Percentiles rank a stretch among this genome's conserved stretches.
Conservation (phyloP, 2,113 vertebrate genomes). For the Tragelaphus strepsiceros region DNA sequence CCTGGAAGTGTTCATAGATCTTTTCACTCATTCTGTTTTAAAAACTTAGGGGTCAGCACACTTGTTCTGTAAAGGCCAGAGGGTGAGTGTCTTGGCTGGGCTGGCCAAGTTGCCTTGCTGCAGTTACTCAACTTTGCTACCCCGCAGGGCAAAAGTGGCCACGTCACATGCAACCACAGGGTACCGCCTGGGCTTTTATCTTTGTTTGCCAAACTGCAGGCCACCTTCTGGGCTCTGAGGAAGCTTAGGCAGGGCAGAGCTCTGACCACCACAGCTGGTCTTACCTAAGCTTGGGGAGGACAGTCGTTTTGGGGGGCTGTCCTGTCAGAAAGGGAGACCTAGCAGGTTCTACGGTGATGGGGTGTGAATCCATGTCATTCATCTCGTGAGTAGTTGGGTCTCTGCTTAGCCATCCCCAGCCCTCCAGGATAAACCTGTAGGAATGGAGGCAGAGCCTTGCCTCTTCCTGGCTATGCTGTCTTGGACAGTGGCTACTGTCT, state of each 20-base stretch:
- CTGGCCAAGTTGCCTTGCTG: too few relatives aligned
- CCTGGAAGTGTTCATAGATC: neutral
- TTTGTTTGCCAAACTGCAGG: neutral
- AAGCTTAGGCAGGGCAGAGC: neutral
- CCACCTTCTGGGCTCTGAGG: neutral
- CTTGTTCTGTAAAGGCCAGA: neutral
- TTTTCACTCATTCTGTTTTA: neutral
- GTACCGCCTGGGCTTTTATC: accelerated
- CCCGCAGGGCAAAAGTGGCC: too few relatives aligned
- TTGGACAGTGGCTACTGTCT: accelerated
- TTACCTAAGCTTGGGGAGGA: neutral
- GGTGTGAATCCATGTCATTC: neutral
- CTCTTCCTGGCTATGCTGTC: too few relatives aligned
- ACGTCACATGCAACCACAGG: neutral
- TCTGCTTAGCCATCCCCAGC: neutral
- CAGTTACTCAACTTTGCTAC: neutral
- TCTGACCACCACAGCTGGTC: neutral
- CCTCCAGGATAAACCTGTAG: neutral
- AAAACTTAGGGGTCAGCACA: neutral
- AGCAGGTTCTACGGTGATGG: neutral
- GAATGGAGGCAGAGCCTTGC: neutral
- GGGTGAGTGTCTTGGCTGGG: neutral
- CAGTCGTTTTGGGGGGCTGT: neutral
- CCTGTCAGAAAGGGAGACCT: neutral
- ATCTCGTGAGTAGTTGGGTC: accelerated